These are phyloP conservation scores for Ophion slaviceki DNA, from an alignment of 2,888 invertebrate genomes.

Conservation along the genomic window DNA sequence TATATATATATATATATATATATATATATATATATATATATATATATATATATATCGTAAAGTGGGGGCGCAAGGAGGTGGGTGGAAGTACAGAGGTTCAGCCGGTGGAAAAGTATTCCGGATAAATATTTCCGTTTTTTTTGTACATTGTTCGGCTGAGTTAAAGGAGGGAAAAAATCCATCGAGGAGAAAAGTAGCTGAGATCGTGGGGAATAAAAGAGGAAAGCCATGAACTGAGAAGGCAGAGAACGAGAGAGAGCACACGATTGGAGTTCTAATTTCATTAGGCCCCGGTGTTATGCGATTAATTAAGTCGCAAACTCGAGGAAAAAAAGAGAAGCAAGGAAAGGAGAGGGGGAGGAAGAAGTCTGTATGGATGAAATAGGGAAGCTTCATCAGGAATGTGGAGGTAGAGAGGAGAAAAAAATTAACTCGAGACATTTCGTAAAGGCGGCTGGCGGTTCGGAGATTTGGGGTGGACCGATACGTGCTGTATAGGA, in stretches of 20 bases:
- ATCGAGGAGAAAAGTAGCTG: slow-evolving; percentile 46
- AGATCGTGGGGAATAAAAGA: slow-evolving; percentile 67
- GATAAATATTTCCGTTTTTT: slow-evolving; percentile 82
- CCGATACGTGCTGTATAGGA: slow-evolving; percentile 4
- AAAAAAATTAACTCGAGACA: slow-evolving; percentile 79
- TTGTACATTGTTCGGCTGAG: slow-evolving; percentile 72
- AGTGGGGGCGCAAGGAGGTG: background rate
- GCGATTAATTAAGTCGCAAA: slow-evolving; percentile 84
- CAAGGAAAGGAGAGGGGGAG: slow-evolving; percentile 73
- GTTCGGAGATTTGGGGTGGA: slow-evolving; percentile 59
- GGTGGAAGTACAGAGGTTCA: slow-evolving; percentile 19
- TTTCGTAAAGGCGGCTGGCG: slow-evolving; percentile 70
- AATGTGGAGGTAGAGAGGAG: slow-evolving; percentile 20
- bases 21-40: too few relatives aligned
- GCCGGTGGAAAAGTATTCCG: slow-evolving; percentile 78
- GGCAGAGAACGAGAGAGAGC: slow-evolving; percentile 55
- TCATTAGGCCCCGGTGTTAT: slow-evolving; percentile 83
- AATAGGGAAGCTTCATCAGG: slow-evolving; percentile 57
- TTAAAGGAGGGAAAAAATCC: slow-evolving; percentile 50
- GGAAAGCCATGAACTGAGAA: slow-evolving; percentile 58
- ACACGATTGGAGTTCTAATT: slow-evolving; percentile 82
- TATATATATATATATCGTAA: slow-evolving; percentile 7
- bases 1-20: too few relatives aligned
- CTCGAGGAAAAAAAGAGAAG: slow-evolving; percentile 78
- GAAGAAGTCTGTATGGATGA: slow-evolving; percentile 43